Evolutionary conservation across 2,797 vertebrate species (phyloP).

Genomic region (Heteromormyrus szaboi): DNA sequence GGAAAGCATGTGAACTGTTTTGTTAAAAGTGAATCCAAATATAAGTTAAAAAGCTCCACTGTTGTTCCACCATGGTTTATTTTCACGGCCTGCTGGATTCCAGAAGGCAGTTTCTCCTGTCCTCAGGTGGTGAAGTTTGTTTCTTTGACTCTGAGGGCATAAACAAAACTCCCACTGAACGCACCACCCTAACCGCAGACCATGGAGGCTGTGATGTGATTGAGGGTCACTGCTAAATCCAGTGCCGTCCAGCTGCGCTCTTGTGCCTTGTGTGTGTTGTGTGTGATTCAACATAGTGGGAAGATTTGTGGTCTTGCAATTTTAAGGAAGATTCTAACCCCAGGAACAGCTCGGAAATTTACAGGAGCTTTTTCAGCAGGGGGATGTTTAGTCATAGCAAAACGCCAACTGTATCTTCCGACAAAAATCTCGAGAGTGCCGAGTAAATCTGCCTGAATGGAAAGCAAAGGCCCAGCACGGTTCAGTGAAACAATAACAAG

Average conservation of each 20-base stretch:
- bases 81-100: not conserved
- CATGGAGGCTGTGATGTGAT: conserved; percentile 39
- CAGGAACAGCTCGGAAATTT: conserved; percentile 43
- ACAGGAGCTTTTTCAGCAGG: conserved; percentile 50
- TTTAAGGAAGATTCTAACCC: conserved; percentile 51
- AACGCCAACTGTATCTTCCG: conserved; percentile 48
- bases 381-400: conserved; percentile 44
- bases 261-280: conserved; percentile 51
- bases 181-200: conserved; percentile 49
- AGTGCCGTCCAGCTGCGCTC: conserved; percentile 48
- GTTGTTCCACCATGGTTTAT: not conserved
- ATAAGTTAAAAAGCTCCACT: not conserved
- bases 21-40: not conserved
- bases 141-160: conserved; percentile 42
- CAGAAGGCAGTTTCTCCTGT: conserved; percentile 34
- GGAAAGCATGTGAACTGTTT: not conserved
- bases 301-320: conserved; percentile 39
- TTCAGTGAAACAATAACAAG: conserved; percentile 54
- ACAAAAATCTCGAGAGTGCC: conserved; percentile 48
- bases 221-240: conserved; percentile 45
- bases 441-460: conserved; percentile 41
- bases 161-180: conserved; percentile 49
- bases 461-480: conserved; percentile 49
- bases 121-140: conserved; percentile 54
- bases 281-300: conserved; percentile 37